Evolutionary conservation across 1,140 invertebrate species (phyloP), one percentile per base, ranked within the genome.

Genomic region (Geopemphigus sp.): DNA sequence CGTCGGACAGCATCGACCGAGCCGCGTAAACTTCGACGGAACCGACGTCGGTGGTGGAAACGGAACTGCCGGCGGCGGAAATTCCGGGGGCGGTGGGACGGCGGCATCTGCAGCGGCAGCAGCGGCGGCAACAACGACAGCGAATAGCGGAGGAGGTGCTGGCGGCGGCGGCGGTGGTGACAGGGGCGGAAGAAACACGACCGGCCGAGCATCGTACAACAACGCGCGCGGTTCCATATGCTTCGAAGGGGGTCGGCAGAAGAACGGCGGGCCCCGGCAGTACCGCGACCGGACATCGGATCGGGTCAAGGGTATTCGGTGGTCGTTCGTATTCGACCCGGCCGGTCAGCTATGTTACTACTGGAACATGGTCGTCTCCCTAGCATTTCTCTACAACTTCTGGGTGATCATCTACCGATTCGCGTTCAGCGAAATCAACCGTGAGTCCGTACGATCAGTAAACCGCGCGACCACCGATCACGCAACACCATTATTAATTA

Each of bases 391-490:
- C 81, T 99, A 99, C 89, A 99, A 99, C 87, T 97, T 98, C 85
- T 98, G 96, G 97, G 95, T 98, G 84, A 96, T 98, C 87, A 96
- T 98, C 84, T 98, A 98, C 89, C 91, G 97, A 86, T 98, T 97
- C 89, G 95, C 96, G 86, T 98, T 99, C 87, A 93, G 94, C 87
- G 94, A 94, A 87, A 94, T 94, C 83, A 93, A 94, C 85, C 90
- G 91, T 92, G 83, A 90, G 90, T 88, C n/a, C 1, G 32, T 39
- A n/a, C n/a, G n/a, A n/a, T n/a, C n/a, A n/a, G n/a, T n/a, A 53
- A 11, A 53, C 10, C 50, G 1, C 50, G 39, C 11, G 39, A n/a
- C n/a, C n/a, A n/a, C n/a, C n/a, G n/a, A n/a, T n/a, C n/a, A n/a
- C n/a, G n/a, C n/a, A n/a, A n/a, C n/a, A n/a, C n/a, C n/a, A n/a